Evolutionary conservation across 2,888 invertebrate genomes (phyloP).

Genomic region (Bembecia ichneumoniformis): DNA sequence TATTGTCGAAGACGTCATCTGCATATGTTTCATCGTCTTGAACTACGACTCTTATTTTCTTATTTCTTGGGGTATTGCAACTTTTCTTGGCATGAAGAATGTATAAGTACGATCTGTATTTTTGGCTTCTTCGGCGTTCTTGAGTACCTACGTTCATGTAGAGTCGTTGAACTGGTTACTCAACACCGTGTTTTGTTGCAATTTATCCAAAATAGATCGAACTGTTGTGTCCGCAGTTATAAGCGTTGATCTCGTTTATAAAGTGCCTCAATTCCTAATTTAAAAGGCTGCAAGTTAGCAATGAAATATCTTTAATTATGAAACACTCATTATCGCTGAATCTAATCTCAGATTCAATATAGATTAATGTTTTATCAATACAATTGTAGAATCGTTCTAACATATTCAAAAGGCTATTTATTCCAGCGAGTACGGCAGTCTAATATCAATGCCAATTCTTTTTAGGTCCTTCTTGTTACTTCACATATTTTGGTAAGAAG

Average conservation of each 20-base stretch:
- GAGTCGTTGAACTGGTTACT: not conserved
- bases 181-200: constrained; percentile 1
- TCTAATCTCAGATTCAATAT: constrained; percentile 5
- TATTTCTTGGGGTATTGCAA: constrained; percentile 1
- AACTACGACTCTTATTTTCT: constrained; percentile 61
- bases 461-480: constrained; percentile 10
- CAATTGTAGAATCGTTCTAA: constrained; percentile 10
- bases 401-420: constrained; percentile 13
- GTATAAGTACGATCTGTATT: not conserved
- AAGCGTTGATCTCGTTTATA: constrained; percentile 7
- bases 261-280: not conserved
- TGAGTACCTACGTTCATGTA: not conserved
- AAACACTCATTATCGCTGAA: constrained; percentile 2
- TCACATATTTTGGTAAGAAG: constrained; percentile 9
- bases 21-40: constrained; percentile 86
- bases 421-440: constrained; percentile 13
- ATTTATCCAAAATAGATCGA: constrained; percentile 5
- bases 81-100: constrained; percentile 1
- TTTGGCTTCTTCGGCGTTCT: not conserved
- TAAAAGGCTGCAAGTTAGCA: not conserved
- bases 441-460: constrained; percentile 11
- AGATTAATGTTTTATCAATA: constrained; percentile 2
- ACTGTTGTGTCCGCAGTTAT: constrained; percentile 9
- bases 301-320: constrained; percentile 4
- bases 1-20: too few species aligned